Conservation (phyloP, 2,888 invertebrate species). For the Harpalus rufipes region DNA sequence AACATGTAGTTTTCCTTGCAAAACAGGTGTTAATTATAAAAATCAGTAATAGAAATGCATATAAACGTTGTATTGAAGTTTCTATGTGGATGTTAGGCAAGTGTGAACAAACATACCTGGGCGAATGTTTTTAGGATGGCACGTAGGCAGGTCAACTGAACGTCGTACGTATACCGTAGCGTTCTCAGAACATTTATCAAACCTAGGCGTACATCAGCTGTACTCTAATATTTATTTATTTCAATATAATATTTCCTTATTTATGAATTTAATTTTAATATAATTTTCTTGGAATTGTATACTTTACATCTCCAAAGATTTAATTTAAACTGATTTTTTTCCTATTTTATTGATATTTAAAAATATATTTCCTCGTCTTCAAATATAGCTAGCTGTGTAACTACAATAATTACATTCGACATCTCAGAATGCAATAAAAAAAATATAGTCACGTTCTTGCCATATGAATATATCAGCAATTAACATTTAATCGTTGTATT, state of each 20-base stretch:
- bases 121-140: conserved; percentile 59
- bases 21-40: neutral
- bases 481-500: conserved; percentile 51
- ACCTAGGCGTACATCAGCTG: conserved; percentile 57
- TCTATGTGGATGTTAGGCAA: conserved; percentile 9
- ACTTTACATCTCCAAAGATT: neutral
- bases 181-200: conserved; percentile 61
- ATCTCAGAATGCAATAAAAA: conserved; percentile 5
- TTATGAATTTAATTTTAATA: neutral
- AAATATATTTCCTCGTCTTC: neutral
- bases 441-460: conserved; percentile 50
- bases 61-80: neutral
- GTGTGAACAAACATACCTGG: conserved; percentile 32
- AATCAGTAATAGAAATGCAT: neutral
- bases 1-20: neutral
- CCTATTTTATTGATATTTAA: neutral
- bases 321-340: neutral
- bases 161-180: conserved; percentile 43
- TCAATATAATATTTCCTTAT: conserved; percentile 10
- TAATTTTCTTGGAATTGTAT: neutral
- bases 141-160: conserved; percentile 60
- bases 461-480: conserved; percentile 53
- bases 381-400: conserved; percentile 5
- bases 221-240: conserved; percentile 46
- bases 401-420: conserved; percentile 44